Conservation (phyloP, 2,797 vertebrate species). For the Propithecus perrieri region DNA sequence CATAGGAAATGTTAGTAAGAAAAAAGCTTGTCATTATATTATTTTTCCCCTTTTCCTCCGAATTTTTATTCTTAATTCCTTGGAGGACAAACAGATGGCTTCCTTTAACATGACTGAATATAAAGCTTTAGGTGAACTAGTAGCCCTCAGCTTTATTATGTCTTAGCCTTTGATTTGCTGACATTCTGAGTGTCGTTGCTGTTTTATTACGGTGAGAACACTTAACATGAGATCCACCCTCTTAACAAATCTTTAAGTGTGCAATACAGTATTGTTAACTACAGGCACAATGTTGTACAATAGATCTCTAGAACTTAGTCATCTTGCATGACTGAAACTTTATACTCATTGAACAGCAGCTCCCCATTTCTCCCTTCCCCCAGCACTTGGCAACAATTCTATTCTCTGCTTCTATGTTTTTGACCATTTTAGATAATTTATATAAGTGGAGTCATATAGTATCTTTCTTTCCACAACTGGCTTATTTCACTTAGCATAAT, state of each 20-base stretch:
- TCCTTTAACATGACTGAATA: neutral
- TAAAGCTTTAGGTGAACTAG: neutral
- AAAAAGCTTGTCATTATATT: neutral
- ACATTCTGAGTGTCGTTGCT: neutral
- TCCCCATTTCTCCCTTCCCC: neutral
- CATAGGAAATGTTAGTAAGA: neutral
- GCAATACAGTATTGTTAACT: neutral
- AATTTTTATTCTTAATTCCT: neutral
- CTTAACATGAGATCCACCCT: neutral
- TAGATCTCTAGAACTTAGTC: neutral
- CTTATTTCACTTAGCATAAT: neutral
- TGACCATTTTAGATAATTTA: neutral
- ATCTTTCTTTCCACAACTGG: neutral
- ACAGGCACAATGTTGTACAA: neutral
- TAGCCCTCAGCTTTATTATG: neutral
- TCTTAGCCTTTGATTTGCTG: neutral
- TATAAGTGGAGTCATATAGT: neutral
- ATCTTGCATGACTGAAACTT: neutral
- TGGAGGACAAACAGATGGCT: neutral
- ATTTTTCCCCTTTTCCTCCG: neutral
- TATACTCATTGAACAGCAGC: neutral
- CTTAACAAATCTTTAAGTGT: neutral
- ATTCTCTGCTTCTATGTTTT: neutral
- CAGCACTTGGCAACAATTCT: neutral
- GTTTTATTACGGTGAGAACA: neutral